phyloP scores from a whole-genome alignment of 2,113 vertebrate genomes.

The Prunella himalayana region DNA sequence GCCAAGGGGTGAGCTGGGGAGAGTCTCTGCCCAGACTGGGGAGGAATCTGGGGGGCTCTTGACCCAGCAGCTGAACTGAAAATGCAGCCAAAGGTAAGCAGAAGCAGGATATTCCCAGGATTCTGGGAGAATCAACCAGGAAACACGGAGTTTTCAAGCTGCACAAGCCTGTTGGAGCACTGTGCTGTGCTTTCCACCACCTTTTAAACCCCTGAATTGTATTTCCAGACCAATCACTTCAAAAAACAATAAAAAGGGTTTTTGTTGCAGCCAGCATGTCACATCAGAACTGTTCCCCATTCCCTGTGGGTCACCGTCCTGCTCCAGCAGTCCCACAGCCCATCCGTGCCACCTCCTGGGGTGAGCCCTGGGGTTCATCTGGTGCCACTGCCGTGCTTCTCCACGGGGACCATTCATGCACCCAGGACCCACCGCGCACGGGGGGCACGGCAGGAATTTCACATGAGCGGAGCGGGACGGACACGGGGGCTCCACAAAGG shows the following conservation, averaged over 20 bases:
- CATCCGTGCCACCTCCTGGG: accelerated
- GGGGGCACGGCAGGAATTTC: not conserved
- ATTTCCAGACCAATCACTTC: not conserved
- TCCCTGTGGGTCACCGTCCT: not conserved
- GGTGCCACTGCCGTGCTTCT: not conserved
- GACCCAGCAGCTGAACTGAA: not conserved
- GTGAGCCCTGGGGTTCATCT: not conserved
- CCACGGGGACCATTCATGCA: accelerated
- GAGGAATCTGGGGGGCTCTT: too few relatives aligned
- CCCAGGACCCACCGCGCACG: accelerated
- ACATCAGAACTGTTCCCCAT: not conserved
- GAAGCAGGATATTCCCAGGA: not conserved
- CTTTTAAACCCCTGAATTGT: not conserved
- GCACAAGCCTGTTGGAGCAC: too few relatives aligned
- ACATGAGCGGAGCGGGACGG: accelerated
- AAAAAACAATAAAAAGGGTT: accelerated
- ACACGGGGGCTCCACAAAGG: not conserved
- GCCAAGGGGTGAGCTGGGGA: not conserved
- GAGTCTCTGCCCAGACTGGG: not conserved
- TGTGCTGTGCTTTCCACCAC: accelerated
- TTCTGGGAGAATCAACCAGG: not conserved
- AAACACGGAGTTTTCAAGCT: not conserved
- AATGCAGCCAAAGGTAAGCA: not conserved
- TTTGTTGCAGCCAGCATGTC: not conserved
- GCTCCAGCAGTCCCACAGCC: not conserved